Evolutionary conservation across 2,113 vertebrate genomes (phyloP).

Genomic region (Myiagra hebetior): DNA sequence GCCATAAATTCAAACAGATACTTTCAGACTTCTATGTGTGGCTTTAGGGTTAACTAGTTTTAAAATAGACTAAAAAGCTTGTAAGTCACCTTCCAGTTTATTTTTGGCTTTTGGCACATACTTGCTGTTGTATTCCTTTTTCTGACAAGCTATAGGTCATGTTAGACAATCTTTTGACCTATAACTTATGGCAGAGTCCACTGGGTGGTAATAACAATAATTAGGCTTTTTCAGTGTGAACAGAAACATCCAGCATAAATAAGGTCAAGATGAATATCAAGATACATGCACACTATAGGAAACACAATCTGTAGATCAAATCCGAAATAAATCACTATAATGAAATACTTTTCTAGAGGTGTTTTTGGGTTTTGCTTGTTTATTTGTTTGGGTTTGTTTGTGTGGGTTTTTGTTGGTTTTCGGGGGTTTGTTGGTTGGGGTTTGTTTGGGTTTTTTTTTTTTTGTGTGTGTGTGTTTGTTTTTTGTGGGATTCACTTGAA

Average conservation of each 20-base stretch:
- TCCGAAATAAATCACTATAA: neutral
- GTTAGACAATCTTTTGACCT: constrained; percentile 28
- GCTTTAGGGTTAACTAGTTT: neutral
- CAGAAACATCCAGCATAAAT: constrained; percentile 1
- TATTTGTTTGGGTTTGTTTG: neutral
- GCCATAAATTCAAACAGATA: neutral
- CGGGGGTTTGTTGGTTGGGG: neutral
- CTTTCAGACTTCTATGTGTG: neutral
- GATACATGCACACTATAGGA: neutral
- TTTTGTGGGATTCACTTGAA: neutral
- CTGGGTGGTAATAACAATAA: constrained; percentile 1
- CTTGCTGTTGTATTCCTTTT: neutral
- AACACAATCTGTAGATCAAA: neutral
- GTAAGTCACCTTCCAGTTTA: constrained; percentile 7
- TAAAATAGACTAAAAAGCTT: neutral
- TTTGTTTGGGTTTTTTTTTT: too few relatives aligned
- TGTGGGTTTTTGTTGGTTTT: neutral
- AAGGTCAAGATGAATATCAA: neutral
- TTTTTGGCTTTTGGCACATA: constrained; percentile 37
- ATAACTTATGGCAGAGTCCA: neutral
- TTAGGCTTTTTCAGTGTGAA: constrained; percentile 18
- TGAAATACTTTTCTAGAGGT: neutral
- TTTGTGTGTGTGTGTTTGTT: neutral
- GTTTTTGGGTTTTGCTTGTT: neutral
- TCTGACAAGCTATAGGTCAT: constrained; percentile 11